Evolutionary conservation across 2,888 invertebrate genomes (phyloP), one percentile per base, ranked within the genome.

Genomic region (Micoletzkya japonica): DNA sequence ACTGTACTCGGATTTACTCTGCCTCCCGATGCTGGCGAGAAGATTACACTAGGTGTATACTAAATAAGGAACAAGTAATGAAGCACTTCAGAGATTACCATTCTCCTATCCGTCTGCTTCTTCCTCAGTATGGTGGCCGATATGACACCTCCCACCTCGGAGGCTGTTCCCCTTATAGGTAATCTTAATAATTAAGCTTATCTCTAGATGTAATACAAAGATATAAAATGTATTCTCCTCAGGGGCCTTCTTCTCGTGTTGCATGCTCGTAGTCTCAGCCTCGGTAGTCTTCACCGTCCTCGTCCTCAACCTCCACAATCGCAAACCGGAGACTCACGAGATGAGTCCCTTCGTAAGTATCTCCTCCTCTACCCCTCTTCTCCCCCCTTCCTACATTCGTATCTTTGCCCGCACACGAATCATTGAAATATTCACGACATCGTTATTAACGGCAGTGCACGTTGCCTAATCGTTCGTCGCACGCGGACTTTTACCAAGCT

Each of bases 1-100:
- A 95, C 97, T 76, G 91, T 97, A 82, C 90, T 98, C 83, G 95
- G 95, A 83, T 98, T 97, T 90, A 95, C 95, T 80, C 89, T 97
- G 87, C 97, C 97, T 84, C 96, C 96, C 80, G 97, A 97, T 89
- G 96, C 96, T 77, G 97, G 97, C 86, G 97, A 97, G 89, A 97
- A 97, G 88, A 91, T 98, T 82, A 95, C 96, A 81, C 90, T 97
- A 88, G 94, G 94, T 93, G 89, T 82, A 50, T 28, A 4, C 0
- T 10, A 10, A 0, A 60, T 20, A 34, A 37, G 32, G 14, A 44
- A 39, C 10, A 61, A 24, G n/a, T 14, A 3, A 37, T 64, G 10
- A 6, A 17, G 17, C 24, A 28, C 59, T 77, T 68, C 69, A 82
- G 83, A 81, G 73, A 82, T 82, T 70, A 83, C 83, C 0, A 82